Evolutionary conservation across 2,797 vertebrate species (phyloP).

Genomic region (Bradypus variegatus): DNA sequence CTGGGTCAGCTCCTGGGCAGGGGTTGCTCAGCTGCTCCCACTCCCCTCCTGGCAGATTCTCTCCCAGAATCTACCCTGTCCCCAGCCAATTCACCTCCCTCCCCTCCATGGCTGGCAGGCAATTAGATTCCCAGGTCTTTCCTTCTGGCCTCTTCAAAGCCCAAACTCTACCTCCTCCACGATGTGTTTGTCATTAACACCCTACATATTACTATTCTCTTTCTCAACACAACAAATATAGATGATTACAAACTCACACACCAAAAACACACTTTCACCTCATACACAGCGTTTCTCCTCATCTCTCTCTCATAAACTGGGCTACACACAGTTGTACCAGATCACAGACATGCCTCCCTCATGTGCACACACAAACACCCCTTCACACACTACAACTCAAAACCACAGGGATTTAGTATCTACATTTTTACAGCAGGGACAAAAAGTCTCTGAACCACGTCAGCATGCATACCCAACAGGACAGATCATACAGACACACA

Average conservation of each 20-base stretch:
- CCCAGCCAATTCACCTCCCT: background rate
- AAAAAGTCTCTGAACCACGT: background rate
- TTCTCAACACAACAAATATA: slow-evolving; percentile 4
- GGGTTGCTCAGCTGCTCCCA: background rate
- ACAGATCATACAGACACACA: background rate
- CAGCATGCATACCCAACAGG: background rate
- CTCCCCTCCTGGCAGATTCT: background rate
- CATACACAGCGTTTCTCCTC: background rate
- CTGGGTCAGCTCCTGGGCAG: background rate
- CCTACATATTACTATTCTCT: background rate
- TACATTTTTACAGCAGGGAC: background rate
- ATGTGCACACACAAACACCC: background rate
- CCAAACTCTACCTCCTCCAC: background rate
- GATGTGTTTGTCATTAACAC: background rate
- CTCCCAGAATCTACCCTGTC: background rate
- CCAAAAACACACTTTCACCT: background rate
- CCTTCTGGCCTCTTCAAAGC: background rate
- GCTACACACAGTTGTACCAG: background rate
- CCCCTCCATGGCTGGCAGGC: background rate
- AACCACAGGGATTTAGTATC: background rate
- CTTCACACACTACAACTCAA: background rate
- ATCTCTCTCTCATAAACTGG: background rate
- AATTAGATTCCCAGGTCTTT: background rate
- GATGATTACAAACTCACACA: background rate
- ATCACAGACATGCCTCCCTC: background rate